Evolutionary conservation across 2,888 invertebrate genomes (phyloP), one percentile per base, ranked within the genome.

Genomic region (Caenorhabditis sp.): DNA sequence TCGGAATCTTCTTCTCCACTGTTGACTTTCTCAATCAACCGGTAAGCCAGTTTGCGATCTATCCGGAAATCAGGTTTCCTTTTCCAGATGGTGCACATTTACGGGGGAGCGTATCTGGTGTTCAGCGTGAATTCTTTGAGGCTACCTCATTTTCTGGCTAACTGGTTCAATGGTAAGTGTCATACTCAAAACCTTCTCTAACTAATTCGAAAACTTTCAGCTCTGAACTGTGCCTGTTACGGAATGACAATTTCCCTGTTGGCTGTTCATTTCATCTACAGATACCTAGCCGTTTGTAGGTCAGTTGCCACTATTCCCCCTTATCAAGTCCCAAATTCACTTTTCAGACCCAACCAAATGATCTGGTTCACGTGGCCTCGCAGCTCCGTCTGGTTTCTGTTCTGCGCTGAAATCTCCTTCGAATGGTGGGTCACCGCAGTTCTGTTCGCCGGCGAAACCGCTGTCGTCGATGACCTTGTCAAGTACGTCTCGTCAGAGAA

Each of bases 381-480:
- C 56, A 61, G 71, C 1, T 18, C 55, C 4, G 58, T 79, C 20
- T 79, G 79, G 79, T 58, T 79, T 35, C n/a, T 79, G 9, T 79
- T 79, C 26, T 71, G 71, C 20, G 32, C 32, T 0, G 79, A 79
- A 55, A 70, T 79, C n/a, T 71, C 71, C 5, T 67, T 79, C 32
- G 79, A 79, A 56, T 79, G 79, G 79, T 79, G 70, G 70, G 67
- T 79, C 44, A 79, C 79, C 1, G 79, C 79, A 0, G 65, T 79
- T 2, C n/a, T 79, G 22, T 79, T 71, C 37, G 68, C 69, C 13
- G 71, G 71, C 5, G 71, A 79, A 40, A 79, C 79, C 11, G 44
- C 67, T 1, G 32, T 53, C 6, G 44, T 79, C 11, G 79, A 79
- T 37, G 65, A 71, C 13, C 67, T 71, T 13, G 61, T 79, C 26